These are phyloP conservation scores for Bembecia ichneumoniformis DNA, from an alignment of 2,888 invertebrate species.

Conservation along the genomic window DNA sequence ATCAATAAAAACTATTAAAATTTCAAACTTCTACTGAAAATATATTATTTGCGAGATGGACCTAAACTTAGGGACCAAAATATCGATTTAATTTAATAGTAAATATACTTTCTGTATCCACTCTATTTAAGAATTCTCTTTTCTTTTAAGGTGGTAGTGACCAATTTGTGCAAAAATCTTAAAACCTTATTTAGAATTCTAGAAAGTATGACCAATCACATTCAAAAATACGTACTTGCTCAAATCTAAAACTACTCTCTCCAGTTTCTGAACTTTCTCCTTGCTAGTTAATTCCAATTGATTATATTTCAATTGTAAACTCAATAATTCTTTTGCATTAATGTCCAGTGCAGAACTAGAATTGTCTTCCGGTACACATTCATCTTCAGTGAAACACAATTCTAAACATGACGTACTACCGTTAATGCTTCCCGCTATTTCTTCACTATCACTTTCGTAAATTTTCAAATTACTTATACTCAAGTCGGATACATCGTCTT, in stretches of 20 bases:
- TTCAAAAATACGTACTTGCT: slow-evolving; percentile 66
- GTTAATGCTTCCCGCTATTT: slow-evolving; percentile 58
- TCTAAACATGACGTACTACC: slow-evolving; percentile 64
- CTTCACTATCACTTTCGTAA: slow-evolving; percentile 65
- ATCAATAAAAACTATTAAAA: no score
- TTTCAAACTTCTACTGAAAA: no score
- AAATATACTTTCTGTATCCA: no score
- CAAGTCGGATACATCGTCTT: slow-evolving; percentile 53
- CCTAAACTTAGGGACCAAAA: no score
- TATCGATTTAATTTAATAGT: no score
- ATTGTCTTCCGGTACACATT: slow-evolving; percentile 49
- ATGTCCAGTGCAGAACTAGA: slow-evolving; percentile 43
- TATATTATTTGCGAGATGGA: no score
- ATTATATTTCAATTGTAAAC: slow-evolving; percentile 68
- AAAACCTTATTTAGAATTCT: no score
- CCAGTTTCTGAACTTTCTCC: slow-evolving; percentile 61
- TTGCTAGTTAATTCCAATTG: slow-evolving; percentile 54
- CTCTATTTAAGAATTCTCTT: no score
- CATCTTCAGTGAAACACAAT: slow-evolving; percentile 64
- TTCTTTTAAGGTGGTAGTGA: no score
- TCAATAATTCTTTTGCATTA: slow-evolving; percentile 62
- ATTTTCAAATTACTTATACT: slow-evolving; percentile 60
- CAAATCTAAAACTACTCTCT: slow-evolving; percentile 73
- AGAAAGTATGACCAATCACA: background rate
- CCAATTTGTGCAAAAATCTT: no score